Conservation (phyloP, 1,140 invertebrate species). For the Leucophenga varia region DNA sequence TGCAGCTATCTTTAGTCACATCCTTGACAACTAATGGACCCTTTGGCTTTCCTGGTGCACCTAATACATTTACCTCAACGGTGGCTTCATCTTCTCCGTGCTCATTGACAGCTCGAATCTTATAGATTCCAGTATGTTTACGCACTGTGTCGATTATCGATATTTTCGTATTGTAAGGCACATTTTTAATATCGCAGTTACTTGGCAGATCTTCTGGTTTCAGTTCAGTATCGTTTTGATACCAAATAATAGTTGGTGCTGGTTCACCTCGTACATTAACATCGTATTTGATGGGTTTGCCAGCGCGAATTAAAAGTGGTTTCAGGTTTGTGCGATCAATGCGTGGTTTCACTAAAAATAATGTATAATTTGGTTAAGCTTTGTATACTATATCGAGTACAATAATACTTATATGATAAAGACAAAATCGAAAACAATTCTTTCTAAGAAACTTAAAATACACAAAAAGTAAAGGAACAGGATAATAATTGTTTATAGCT, state of each 20-base stretch:
- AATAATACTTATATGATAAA: too few relatives aligned
- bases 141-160: conserved; percentile 80
- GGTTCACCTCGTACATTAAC: conserved; percentile 94
- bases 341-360: conserved; percentile 79
- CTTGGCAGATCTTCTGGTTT: conserved; percentile 59
- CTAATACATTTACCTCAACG: conserved; percentile 89
- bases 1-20: conserved; percentile 84
- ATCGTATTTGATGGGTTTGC: conserved; percentile 90
- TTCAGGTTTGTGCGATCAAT: conserved; percentile 94
- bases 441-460: too few relatives aligned
- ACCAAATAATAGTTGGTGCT: conserved; percentile 89
- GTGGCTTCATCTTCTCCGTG: conserved; percentile 92
- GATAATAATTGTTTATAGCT: too few relatives aligned
- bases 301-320: conserved; percentile 84
- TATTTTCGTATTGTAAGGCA: conserved; percentile 92
- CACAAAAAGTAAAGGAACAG: too few relatives aligned
- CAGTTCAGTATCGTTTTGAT: conserved; percentile 59
- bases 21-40: conserved; percentile 92
- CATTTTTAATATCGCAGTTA: conserved; percentile 82
- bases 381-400: too few relatives aligned
- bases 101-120: conserved; percentile 87
- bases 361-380: too few relatives aligned
- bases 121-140: conserved; percentile 86
- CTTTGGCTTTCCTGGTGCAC: conserved; percentile 78
- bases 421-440: too few relatives aligned